A percentile compares a stretch with the other conserved stretches of the same genome.
phyloP scores from a whole-genome alignment of 1,140 invertebrate genomes.

The Trachymyrmex cornetzi region DNA sequence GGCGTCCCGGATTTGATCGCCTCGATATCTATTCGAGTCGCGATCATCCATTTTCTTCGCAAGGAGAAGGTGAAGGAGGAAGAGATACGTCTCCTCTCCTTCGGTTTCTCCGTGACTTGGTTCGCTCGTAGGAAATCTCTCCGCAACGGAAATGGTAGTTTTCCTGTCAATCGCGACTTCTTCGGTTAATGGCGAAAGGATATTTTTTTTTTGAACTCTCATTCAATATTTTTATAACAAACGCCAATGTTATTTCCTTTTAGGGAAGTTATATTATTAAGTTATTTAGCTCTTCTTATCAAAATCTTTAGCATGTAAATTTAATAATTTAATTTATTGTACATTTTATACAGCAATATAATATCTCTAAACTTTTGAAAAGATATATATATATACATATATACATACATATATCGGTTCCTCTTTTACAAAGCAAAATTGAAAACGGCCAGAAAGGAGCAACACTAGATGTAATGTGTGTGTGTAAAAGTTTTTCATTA shows the following conservation, averaged over 20 bases:
- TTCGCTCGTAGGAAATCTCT: constrained; percentile 36
- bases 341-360: background rate
- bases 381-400: no score
- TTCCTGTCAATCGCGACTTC: background rate
- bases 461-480: no score
- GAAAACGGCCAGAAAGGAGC: no score
- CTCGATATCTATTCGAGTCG: constrained; percentile 61
- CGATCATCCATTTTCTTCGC: constrained; percentile 60
- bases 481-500: no score
- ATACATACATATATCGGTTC: no score
- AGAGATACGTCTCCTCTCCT: constrained; percentile 6
- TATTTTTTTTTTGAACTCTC: constrained; percentile 20
- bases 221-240: background rate
- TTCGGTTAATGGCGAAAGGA: constrained; percentile 33
- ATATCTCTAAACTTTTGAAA: background rate
- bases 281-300: background rate
- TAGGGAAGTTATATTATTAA: background rate
- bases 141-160: constrained; percentile 11
- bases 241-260: background rate
- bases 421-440: no score
- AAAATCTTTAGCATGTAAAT: background rate
- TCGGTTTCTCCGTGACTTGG: constrained; percentile 32
- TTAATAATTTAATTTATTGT: background rate
- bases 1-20: constrained; percentile 47
- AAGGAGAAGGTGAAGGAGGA: background rate